Conservation (phyloP, 1,140 invertebrate genomes). For the Penaeus vannamei region DNA sequence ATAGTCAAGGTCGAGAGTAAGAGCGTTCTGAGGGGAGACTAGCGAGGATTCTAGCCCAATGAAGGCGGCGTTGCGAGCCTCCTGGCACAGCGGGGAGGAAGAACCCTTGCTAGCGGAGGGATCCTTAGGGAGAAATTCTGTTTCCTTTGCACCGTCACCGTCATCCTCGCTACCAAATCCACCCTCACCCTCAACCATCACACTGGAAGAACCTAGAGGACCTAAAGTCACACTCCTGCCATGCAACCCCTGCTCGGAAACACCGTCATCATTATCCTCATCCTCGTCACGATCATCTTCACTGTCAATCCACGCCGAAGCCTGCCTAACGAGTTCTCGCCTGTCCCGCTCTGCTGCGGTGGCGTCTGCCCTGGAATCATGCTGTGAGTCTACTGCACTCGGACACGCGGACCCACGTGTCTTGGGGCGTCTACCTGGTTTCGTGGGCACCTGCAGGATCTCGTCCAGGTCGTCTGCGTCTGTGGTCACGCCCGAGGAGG, state of each 20-base stretch:
- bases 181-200: not conserved
- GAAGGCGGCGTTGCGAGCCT: no score
- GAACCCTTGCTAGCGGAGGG: no score
- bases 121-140: not conserved
- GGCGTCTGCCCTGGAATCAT: not conserved
- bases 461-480: slow-evolving; percentile 42
- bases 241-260: not conserved
- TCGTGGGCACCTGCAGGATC: slow-evolving; percentile 56
- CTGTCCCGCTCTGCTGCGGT: no score
- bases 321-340: no score
- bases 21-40: no score
- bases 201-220: no score
- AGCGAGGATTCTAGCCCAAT: no score
- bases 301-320: not conserved
- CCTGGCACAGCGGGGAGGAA: no score
- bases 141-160: slow-evolving; percentile 21
- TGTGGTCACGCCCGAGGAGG: slow-evolving; percentile 12
- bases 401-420: not conserved
- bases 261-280: not conserved
- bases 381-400: slow-evolving; percentile 2
- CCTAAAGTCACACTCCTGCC: not conserved
- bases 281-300: not conserved
- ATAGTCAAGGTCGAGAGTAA: slow-evolving; percentile 47
- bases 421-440: slow-evolving; percentile 42
- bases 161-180: slow-evolving; percentile 25